Conservation (phyloP, 2,888 invertebrate genomes). For the Anticlea derivata region DNA sequence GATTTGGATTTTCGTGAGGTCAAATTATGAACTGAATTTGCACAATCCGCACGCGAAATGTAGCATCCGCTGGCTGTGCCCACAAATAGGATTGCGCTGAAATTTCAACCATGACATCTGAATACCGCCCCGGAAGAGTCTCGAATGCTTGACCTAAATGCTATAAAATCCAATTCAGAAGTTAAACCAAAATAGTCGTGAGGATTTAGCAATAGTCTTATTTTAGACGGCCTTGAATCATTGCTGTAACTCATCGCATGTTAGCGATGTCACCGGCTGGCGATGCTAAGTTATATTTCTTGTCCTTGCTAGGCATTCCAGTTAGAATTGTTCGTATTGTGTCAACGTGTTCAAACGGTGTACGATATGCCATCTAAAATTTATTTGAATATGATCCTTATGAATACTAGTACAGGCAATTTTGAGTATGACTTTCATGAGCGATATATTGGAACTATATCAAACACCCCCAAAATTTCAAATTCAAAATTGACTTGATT, state of each 20-base stretch:
- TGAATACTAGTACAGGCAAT: too few relatives aligned
- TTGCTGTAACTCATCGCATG: constrained; percentile 55
- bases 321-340: constrained; percentile 10
- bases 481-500: too few relatives aligned
- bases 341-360: not conserved
- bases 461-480: too few relatives aligned
- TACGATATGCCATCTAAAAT: too few relatives aligned
- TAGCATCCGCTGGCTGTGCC: not conserved
- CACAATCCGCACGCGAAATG: too few relatives aligned
- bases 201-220: constrained; percentile 51
- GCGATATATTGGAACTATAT: too few relatives aligned
- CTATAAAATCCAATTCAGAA: constrained; percentile 15
- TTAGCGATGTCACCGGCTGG: constrained; percentile 61
- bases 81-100: constrained; percentile 2
- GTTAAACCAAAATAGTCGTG: constrained; percentile 47
- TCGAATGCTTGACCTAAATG: constrained; percentile 20
- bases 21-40: too few relatives aligned
- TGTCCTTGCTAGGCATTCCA: constrained; percentile 22
- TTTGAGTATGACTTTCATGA: too few relatives aligned
- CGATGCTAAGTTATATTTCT: constrained; percentile 17
- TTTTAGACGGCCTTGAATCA: constrained; percentile 58
- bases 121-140: constrained; percentile 16
- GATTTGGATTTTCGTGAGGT: too few relatives aligned
- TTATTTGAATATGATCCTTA: too few relatives aligned
- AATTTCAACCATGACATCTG: constrained; percentile 33